Conservation (phyloP, 2,113 vertebrate species). For the Laterallus jamaicensis region DNA sequence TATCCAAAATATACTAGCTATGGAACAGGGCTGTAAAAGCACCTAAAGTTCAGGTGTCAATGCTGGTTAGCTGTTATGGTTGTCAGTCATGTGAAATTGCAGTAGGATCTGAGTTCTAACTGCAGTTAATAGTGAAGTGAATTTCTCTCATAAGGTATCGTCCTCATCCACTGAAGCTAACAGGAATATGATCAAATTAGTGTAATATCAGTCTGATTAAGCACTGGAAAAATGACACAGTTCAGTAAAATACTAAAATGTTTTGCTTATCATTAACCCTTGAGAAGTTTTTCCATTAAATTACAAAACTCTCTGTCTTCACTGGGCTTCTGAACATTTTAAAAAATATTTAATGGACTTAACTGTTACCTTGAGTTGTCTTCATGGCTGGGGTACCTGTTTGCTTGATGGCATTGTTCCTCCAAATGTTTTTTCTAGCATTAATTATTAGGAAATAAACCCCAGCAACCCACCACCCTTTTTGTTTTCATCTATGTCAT, state of each 20-base stretch:
- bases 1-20: background rate
- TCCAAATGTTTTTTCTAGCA: background rate
- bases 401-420: background rate
- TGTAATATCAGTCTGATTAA: background rate
- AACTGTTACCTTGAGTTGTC: background rate
- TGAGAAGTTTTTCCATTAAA: background rate
- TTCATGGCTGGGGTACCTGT: background rate
- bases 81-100: background rate
- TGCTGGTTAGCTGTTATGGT: background rate
- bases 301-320: background rate
- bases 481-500: background rate
- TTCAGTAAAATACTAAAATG: background rate
- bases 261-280: background rate
- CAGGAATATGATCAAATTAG: background rate
- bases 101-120: background rate
- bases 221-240: background rate
- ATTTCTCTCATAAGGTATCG: background rate
- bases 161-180: background rate
- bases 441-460: background rate
- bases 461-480: no score
- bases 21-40: background rate
- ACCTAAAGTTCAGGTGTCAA: background rate
- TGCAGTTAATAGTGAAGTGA: background rate
- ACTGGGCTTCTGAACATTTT: background rate
- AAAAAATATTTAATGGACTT: background rate